Percentiles rank a stretch among this genome's conserved stretches.
Evolutionary conservation across 2,797 vertebrate species (phyloP).

Genomic region (Diplodus sargus): DNA sequence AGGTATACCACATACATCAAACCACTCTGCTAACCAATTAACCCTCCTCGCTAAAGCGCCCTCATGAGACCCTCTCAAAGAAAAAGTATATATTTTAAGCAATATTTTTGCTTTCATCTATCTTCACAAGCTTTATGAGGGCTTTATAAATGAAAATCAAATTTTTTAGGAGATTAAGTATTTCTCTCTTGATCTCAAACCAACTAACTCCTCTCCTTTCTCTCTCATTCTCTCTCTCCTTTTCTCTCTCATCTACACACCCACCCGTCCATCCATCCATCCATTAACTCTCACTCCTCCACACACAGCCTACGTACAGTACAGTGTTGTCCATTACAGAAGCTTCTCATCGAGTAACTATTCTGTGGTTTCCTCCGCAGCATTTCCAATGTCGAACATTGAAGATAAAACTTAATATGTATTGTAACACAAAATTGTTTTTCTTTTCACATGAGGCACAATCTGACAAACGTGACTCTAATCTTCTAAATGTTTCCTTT

Average conservation of each 20-base stretch:
- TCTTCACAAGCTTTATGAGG: slow-evolving; percentile 19
- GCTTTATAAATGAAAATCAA: slow-evolving; percentile 35
- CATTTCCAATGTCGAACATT: slow-evolving; percentile 47
- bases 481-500: slow-evolving; percentile 51
- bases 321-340: slow-evolving; percentile 33
- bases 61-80: slow-evolving; percentile 28
- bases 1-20: slow-evolving; percentile 43
- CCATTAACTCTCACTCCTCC: slow-evolving; percentile 26
- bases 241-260: slow-evolving; percentile 10
- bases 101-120: slow-evolving; percentile 54
- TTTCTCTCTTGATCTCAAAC: slow-evolving; percentile 27
- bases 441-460: slow-evolving; percentile 53
- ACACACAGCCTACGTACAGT: slow-evolving; percentile 43
- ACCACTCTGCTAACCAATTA: slow-evolving; percentile 37
- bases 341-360: slow-evolving; percentile 37
- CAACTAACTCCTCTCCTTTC: background rate
- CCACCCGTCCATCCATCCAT: slow-evolving; percentile 37
- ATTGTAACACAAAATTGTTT: slow-evolving; percentile 41
- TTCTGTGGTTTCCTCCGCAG: slow-evolving; percentile 52
- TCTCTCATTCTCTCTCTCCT: slow-evolving; percentile 1
- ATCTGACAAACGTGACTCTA: slow-evolving; percentile 51
- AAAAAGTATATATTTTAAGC: slow-evolving; percentile 37
- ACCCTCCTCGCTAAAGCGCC: slow-evolving; percentile 35
- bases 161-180: background rate
- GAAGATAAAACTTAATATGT: slow-evolving; percentile 51